These are phyloP conservation scores for Coracopsis vasa DNA, from an alignment of 2,113 vertebrate species.

Conservation along the genomic window DNA sequence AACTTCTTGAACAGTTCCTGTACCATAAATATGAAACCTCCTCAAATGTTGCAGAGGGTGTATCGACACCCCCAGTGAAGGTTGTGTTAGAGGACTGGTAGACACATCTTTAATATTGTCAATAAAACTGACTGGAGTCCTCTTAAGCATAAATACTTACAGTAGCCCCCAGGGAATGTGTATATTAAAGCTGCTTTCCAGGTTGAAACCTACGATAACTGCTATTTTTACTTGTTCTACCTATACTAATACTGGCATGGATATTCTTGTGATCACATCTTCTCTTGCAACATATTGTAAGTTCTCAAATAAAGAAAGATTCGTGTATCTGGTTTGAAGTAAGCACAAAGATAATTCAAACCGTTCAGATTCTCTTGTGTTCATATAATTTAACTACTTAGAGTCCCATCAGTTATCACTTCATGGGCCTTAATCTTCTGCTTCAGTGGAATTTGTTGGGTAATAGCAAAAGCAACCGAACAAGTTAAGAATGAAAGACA, in stretches of 20 bases:
- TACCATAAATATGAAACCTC: not conserved
- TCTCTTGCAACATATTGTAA: not conserved
- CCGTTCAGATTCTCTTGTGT: not conserved
- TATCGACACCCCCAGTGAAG: not conserved
- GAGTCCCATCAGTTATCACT: not conserved
- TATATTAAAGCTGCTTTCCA: not conserved
- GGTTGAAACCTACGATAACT: not conserved
- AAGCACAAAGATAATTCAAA: not conserved
- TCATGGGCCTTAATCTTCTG: not conserved
- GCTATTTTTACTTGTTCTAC: not conserved
- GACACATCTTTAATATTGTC: not conserved
- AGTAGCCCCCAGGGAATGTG: not conserved
- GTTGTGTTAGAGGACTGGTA: not conserved
- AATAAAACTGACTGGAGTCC: not conserved
- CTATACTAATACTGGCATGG: not conserved
- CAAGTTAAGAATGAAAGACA: not conserved
- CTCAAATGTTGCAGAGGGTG: not conserved
- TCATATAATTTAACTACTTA: not conserved
- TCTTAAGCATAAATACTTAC: accelerated
- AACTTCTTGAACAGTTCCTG: not conserved
- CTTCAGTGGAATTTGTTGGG: not conserved
- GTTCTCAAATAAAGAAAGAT: not conserved
- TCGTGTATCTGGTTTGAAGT: not conserved
- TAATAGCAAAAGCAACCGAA: not conserved
- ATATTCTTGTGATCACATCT: not conserved